Conservation (phyloP, 2,888 invertebrate genomes). For the Cecidostiba fungosa region DNA sequence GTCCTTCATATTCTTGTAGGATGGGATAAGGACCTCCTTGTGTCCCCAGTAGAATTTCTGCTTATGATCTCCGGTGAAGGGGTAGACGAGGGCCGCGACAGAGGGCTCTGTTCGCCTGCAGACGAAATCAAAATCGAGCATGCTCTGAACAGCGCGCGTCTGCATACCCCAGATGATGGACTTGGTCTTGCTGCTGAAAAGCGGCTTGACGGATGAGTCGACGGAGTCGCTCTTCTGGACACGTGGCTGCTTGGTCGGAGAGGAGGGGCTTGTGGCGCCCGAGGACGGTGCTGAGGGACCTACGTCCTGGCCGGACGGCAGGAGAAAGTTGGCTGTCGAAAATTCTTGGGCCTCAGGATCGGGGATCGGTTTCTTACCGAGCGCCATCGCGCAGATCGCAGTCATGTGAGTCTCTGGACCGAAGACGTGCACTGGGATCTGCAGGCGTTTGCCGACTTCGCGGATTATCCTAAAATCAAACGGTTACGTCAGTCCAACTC, state of each 20-base stretch:
- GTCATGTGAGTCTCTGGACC: slow-evolving; percentile 99
- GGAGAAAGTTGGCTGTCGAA: slow-evolving; percentile 93
- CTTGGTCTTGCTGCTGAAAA: slow-evolving; percentile 92
- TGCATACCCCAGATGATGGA: slow-evolving; percentile 99
- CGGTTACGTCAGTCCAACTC: neutral
- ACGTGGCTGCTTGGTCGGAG: slow-evolving; percentile 64
- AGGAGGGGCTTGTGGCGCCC: slow-evolving; percentile 62
- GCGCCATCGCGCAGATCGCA: slow-evolving; percentile 98
- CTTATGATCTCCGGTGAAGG: slow-evolving; percentile 99
- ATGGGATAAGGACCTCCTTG: slow-evolving; percentile 90
- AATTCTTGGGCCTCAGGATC: slow-evolving; percentile 86
- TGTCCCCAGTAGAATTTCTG: slow-evolving; percentile 99
- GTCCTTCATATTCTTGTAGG: slow-evolving; percentile 98
- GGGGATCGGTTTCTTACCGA: slow-evolving; percentile 94
- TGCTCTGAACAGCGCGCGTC: slow-evolving; percentile 96
- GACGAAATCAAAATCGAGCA: slow-evolving; percentile 98
- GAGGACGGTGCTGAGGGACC: slow-evolving; percentile 70
- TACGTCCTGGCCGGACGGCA: slow-evolving; percentile 87
- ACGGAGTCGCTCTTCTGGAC: slow-evolving; percentile 71
- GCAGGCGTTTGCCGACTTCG: slow-evolving; percentile 83
- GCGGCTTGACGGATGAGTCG: slow-evolving; percentile 79
- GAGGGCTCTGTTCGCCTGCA: slow-evolving; percentile 94
- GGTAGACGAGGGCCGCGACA: slow-evolving; percentile 98
- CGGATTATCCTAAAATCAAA: slow-evolving; percentile 74
- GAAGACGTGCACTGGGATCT: slow-evolving; percentile 97